phyloP scores from a whole-genome alignment of 2,888 invertebrate species.

The Sturmia bella region DNA sequence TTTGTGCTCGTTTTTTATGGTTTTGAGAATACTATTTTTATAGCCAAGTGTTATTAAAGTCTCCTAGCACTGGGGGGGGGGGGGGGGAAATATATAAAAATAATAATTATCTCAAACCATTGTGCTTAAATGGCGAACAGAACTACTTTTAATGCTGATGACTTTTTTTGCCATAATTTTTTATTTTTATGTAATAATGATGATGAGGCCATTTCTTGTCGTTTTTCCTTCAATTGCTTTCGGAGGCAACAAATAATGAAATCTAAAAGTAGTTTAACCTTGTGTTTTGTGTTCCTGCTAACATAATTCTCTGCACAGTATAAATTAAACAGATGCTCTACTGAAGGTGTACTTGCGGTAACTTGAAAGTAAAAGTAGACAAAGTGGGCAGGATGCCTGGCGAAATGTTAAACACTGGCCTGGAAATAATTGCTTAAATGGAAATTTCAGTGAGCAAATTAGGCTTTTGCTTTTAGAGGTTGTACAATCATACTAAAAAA shows the following conservation, averaged over 20 bases:
- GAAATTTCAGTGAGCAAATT: conserved; percentile 46
- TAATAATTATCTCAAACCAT: not conserved
- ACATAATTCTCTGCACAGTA: not conserved
- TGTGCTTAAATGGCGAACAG: not conserved
- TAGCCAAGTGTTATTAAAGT: too few relatives aligned
- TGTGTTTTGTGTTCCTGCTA: not conserved
- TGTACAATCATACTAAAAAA: conserved; percentile 18
- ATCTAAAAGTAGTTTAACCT: not conserved
- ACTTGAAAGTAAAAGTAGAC: not conserved
- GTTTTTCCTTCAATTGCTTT: not conserved
- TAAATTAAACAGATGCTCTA: not conserved
- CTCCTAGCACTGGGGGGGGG: too few relatives aligned
- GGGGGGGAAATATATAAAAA: not conserved
- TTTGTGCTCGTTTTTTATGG: not conserved
- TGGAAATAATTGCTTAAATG: conserved; percentile 49
- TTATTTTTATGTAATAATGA: conserved; percentile 30
- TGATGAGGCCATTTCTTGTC: not conserved
- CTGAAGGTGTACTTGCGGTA: not conserved
- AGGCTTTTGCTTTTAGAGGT: conserved; percentile 30
- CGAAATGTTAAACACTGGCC: conserved; percentile 38
- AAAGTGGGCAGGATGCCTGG: not conserved
- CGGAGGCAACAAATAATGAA: conserved; percentile 6
- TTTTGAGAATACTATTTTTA: not conserved
- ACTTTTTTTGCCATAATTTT: conserved; percentile 7
- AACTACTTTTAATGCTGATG: not conserved